A percentile compares a stretch with the other conserved stretches of the same genome.
phyloP scores from a whole-genome alignment of 2,888 invertebrate species.

The Biston stratarius region DNA sequence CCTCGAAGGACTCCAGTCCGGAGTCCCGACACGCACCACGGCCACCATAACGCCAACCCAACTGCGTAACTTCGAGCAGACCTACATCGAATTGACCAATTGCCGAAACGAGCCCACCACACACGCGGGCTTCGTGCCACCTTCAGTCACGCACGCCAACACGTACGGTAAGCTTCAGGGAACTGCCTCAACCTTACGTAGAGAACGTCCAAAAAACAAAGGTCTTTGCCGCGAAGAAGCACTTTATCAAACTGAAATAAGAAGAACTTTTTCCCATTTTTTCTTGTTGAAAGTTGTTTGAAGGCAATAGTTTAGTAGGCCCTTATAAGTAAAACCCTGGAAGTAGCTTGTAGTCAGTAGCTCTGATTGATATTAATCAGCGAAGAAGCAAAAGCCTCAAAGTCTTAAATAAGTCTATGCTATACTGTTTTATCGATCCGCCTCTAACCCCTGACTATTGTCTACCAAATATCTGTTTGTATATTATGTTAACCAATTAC shows the following conservation, averaged over 20 bases:
- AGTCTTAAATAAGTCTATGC: no score
- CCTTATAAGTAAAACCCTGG: background rate
- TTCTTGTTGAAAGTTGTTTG: no score
- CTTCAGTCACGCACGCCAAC: slow-evolving; percentile 86
- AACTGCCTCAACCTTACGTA: background rate
- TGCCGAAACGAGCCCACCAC: slow-evolving; percentile 91
- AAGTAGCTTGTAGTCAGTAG: background rate
- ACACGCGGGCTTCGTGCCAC: slow-evolving; percentile 98
- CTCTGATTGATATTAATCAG: background rate
- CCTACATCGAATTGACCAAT: slow-evolving; percentile 95
- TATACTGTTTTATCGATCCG: background rate
- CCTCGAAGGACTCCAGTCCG: slow-evolving; percentile 94
- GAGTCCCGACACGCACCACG: slow-evolving; percentile 96
- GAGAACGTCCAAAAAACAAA: background rate
- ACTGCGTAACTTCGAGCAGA: slow-evolving; percentile 96
- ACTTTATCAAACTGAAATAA: no score
- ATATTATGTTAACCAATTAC: no score
- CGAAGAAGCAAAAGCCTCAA: background rate
- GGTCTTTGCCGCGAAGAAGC: no score
- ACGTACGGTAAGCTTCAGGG: slow-evolving; percentile 73
- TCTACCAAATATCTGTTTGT: no score
- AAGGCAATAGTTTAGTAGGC: background rate
- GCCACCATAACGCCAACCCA: slow-evolving; percentile 98
- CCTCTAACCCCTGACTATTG: background rate
- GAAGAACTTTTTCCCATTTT: no score